phyloP scores from a whole-genome alignment of 1,140 invertebrate species.

The Linepithema humile region DNA sequence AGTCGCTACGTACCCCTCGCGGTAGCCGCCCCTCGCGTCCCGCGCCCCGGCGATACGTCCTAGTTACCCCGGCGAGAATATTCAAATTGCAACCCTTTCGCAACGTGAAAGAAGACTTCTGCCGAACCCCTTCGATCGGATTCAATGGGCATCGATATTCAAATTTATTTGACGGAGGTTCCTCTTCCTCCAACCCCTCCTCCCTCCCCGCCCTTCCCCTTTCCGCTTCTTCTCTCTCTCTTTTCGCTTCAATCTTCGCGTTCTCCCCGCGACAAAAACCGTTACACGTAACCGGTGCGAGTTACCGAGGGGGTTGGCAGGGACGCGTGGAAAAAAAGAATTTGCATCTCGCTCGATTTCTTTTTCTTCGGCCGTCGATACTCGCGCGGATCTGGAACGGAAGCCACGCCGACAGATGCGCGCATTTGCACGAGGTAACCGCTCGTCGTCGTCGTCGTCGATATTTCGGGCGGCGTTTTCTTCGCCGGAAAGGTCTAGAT shows the following conservation, averaged over 20 bases:
- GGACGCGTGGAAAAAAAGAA: slow-evolving; percentile 70
- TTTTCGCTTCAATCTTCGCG: slow-evolving; percentile 36
- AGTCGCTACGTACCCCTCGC: slow-evolving; percentile 45
- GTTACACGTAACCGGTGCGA: slow-evolving; percentile 75
- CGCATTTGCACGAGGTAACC: slow-evolving; percentile 56
- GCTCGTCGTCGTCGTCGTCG: slow-evolving; percentile 51
- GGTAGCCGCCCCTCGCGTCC: background rate
- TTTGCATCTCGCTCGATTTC: slow-evolving; percentile 81
- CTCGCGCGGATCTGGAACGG: slow-evolving; percentile 80
- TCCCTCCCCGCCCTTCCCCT: slow-evolving; percentile 37
- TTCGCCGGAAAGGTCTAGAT: slow-evolving; percentile 17
- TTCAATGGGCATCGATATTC: slow-evolving; percentile 85
- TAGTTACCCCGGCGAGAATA: slow-evolving; percentile 84
- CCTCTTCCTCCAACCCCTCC: slow-evolving; percentile 61
- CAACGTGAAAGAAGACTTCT: slow-evolving; percentile 80
- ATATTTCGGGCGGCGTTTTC: slow-evolving; percentile 49
- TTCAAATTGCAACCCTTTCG: slow-evolving; percentile 84
- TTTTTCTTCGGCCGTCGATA: slow-evolving; percentile 48
- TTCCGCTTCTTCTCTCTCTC: slow-evolving; percentile 49
- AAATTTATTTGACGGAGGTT: slow-evolving; percentile 84
- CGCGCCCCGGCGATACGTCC: slow-evolving; percentile 74
- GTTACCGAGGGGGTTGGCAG: slow-evolving; percentile 74
- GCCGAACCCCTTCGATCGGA: slow-evolving; percentile 83
- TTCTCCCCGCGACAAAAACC: slow-evolving; percentile 73
- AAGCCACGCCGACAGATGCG: slow-evolving; percentile 79